These are phyloP conservation scores for Eriosoma lanigerum DNA, from an alignment of 1,140 invertebrate genomes.

Conservation along the genomic window DNA sequence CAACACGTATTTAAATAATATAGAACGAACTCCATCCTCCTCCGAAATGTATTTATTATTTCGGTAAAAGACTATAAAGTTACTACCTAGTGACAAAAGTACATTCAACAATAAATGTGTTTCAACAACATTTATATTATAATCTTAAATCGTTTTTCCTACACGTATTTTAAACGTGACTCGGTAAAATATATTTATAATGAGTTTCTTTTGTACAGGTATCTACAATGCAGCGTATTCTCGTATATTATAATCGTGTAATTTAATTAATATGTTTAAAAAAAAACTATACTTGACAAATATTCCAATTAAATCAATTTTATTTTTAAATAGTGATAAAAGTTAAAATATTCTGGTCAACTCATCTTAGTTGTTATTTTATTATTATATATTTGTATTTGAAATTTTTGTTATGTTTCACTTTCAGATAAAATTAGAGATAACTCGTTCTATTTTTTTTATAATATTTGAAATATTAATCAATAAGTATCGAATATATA, in stretches of 20 bases:
- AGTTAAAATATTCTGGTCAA: neutral
- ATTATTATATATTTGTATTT: neutral
- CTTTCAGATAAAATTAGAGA: neutral
- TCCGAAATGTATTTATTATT: constrained; percentile 24
- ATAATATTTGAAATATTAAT: too few species aligned
- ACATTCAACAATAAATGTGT: neutral
- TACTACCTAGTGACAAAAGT: neutral
- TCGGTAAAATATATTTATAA: constrained; percentile 19
- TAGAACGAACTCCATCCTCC: constrained; percentile 54
- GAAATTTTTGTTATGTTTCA: neutral
- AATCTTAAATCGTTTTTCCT: constrained; percentile 14
- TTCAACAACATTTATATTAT: constrained; percentile 6
- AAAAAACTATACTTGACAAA: constrained; percentile 11
- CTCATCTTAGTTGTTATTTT: neutral
- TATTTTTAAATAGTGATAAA: neutral
- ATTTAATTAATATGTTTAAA: constrained; percentile 4
- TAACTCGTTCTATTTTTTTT: neutral
- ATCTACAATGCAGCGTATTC: neutral
- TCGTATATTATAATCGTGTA: too few species aligned
- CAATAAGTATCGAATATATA: too few species aligned
- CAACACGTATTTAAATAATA: constrained; percentile 24
- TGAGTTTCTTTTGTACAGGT: neutral
- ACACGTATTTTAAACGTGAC: constrained; percentile 18
- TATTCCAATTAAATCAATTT: neutral
- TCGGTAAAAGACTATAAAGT: neutral